These are phyloP conservation scores for Pachyseris speciosa DNA, from an alignment of 64 coral and sea anemone species.

Conservation along the genomic window DNA sequence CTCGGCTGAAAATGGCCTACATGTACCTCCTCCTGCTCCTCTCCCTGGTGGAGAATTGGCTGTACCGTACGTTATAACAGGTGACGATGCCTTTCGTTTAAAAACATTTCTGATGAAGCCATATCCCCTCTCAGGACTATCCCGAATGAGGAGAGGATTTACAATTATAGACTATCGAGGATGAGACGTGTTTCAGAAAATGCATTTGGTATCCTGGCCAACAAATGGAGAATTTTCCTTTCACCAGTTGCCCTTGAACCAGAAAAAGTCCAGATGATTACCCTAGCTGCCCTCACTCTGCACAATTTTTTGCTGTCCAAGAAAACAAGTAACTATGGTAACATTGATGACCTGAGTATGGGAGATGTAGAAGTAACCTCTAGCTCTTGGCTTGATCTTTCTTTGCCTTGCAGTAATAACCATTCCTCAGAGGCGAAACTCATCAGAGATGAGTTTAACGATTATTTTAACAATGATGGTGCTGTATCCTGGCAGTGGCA, in stretches of 20 bases:
- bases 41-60: constrained; percentile 48
- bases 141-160: constrained; percentile 60
- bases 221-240: constrained; percentile 41
- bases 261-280: constrained; percentile 49
- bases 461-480: constrained; percentile 56
- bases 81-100: constrained; percentile 74
- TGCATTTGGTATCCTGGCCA: constrained; percentile 60
- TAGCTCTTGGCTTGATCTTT: constrained; percentile 36
- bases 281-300: constrained; percentile 44
- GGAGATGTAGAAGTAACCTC: constrained; percentile 23
- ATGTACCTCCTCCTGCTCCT: not conserved
- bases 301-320: constrained; percentile 80
- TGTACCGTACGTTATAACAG: constrained; percentile 60
- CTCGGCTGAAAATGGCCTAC: not conserved
- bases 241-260: constrained; percentile 47
- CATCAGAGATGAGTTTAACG: constrained; percentile 34
- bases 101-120: constrained; percentile 74
- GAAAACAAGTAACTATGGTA: too few relatives aligned
- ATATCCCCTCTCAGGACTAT: constrained; percentile 39
- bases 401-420: constrained; percentile 56
- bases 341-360: not conserved
- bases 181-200: constrained; percentile 75
- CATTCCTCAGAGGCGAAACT: not conserved
- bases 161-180: constrained; percentile 67
- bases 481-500: constrained; percentile 57